Evolutionary conservation across 2,113 vertebrate genomes (phyloP), one percentile per base, ranked within the genome.

Genomic region (Rhynchopsitta pachyrhyncha): DNA sequence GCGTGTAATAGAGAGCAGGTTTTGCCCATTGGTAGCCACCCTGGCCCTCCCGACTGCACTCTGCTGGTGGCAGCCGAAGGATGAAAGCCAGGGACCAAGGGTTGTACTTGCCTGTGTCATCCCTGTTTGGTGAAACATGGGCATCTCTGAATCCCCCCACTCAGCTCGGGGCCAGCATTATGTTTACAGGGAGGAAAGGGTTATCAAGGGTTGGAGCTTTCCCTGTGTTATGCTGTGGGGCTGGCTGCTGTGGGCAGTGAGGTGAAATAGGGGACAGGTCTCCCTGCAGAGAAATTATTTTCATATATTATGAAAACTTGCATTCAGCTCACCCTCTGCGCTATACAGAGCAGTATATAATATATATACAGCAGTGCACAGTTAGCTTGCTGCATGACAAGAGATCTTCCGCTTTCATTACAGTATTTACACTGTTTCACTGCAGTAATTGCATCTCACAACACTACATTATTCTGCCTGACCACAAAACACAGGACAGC

Each of bases 161-260:
- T 90, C n/a, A 55, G 33, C 62, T 53, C 7, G 18, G 13, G 11
- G 11, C 44, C 27, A 81, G 11, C 9, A 10, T 33, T 85, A 50
- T 13, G 20, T 13, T 74, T 5, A 2, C 31, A 42, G 22, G 66
- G 49, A 52, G 8, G 4, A 59, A 7, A 27, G 3, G 13, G 25
- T 31, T 49, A 50, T 13, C 0, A 0, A 55, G 20, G 5, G 3
- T 63, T 20, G 7, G 9, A 28, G 7, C 20, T 85, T 70, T 64
- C 13, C 39, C 52, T 6, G 0, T 55, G 7, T 59, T 63, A 50
- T 1, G 5, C 7, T 37, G 19, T 33, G 31, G 42, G 25, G 8
- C 19, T 92, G 41, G 37, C 37, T 63, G 39, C 31, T 39, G 25
- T 41, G 44, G 37, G 12, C 25, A 86, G 9, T 7, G 7, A 39